These are phyloP conservation scores for Imbricaverruca yamaguchii DNA, from an alignment of 2,888 invertebrate species.

Conservation along the genomic window DNA sequence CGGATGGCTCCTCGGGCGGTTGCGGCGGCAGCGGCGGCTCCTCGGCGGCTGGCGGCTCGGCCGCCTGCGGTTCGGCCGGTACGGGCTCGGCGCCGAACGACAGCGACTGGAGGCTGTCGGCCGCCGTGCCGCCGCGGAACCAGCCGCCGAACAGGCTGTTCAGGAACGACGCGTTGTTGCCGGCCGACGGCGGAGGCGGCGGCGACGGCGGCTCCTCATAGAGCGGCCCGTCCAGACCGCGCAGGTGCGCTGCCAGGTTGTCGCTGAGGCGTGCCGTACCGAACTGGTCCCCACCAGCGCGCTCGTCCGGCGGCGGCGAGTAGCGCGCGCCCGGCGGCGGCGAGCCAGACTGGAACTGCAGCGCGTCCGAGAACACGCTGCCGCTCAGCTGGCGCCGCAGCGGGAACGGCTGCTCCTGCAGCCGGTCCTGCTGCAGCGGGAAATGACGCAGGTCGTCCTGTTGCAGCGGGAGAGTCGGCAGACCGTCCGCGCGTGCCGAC, in stretches of 20 bases:
- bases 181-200: background rate
- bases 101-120: background rate
- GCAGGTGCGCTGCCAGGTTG: conserved; percentile 17
- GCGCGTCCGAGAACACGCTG: background rate
- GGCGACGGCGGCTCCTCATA: background rate
- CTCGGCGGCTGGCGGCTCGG: background rate
- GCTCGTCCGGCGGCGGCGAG: background rate
- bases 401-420: background rate
- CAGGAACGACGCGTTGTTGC: background rate
- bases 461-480: background rate
- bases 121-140: background rate
- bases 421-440: background rate
- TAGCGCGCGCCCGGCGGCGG: background rate
- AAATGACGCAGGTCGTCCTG: background rate
- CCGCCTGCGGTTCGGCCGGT: background rate
- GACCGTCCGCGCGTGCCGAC: background rate
- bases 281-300: background rate
- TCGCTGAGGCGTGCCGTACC: conserved; percentile 4
- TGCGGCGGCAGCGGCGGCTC: background rate
- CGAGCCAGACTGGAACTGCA: background rate
- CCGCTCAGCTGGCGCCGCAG: conserved; percentile 1
- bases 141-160: conserved; percentile 11
- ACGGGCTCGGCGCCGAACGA: background rate
- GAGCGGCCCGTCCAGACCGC: background rate
- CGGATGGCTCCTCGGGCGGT: background rate